Conservation (phyloP, 2,888 invertebrate species). For the Cetonia aurata region DNA sequence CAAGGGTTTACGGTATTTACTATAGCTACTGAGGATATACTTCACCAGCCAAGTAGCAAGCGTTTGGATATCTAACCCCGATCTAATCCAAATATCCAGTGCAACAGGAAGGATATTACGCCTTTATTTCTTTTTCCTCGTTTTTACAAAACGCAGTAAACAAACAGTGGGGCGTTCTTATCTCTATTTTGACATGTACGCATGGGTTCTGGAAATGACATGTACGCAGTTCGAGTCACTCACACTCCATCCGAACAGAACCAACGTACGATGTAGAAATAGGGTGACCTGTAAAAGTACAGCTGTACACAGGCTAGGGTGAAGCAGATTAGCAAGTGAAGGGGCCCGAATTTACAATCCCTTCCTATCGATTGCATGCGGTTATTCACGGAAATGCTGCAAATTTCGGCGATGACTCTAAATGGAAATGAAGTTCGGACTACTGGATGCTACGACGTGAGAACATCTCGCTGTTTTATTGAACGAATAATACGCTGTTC, state of each 20-base stretch:
- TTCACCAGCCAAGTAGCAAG: not conserved
- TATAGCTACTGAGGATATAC: too few species aligned
- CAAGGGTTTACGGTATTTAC: too few species aligned
- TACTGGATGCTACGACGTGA: not conserved
- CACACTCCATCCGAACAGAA: slow-evolving; percentile 48
- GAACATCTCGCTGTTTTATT: not conserved
- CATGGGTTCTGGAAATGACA: slow-evolving; percentile 34
- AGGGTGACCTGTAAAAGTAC: slow-evolving; percentile 53
- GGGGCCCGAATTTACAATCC: slow-evolving; percentile 53
- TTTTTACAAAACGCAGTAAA: slow-evolving; percentile 26
- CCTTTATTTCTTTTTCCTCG: not conserved
- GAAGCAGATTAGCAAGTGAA: slow-evolving; percentile 55
- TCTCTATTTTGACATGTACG: slow-evolving; percentile 38
- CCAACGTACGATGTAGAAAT: slow-evolving; percentile 16
- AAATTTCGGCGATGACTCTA: slow-evolving; percentile 36
- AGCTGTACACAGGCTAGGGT: slow-evolving; percentile 51
- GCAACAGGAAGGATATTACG: slow-evolving; percentile 14
- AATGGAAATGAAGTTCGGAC: slow-evolving; percentile 27
- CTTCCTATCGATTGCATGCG: slow-evolving; percentile 52
- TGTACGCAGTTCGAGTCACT: slow-evolving; percentile 39
- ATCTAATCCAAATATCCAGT: slow-evolving; percentile 1
- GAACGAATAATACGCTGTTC: too few species aligned
- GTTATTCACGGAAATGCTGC: slow-evolving; percentile 42
- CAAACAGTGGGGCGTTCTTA: slow-evolving; percentile 28
- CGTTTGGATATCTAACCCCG: not conserved